Evolutionary conservation across 2,797 vertebrate genomes (phyloP), one percentile per base, ranked within the genome.

Genomic region (Diplodus sargus): DNA sequence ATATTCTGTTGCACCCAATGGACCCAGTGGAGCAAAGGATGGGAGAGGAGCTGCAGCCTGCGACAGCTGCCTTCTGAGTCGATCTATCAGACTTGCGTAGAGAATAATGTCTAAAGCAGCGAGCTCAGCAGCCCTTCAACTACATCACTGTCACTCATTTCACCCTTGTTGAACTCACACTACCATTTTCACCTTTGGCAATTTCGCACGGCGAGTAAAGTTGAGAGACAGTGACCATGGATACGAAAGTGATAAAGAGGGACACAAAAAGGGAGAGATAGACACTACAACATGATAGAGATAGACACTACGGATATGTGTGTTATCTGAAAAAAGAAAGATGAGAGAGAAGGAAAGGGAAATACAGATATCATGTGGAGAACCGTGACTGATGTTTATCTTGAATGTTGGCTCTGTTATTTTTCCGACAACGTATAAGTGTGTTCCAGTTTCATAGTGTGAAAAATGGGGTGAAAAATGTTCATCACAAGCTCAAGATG

Each of bases 171-270:
- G 78, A 89, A 87, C 76, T 88, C 75, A 52, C 76, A 71, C 82
- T 54, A 76, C 76, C 53, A 71, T 85, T 91, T 87, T 84, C 85
- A 90, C 85, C 88, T 91, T 83, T 84, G 78, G 79, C 83, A 81
- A 81, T 87, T 87, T 83, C 59, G 28, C 76, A 83, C 54, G 15
- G 6, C 49, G 54, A 90, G 62, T 70, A 47, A 75, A 80, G 84
- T 74, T 82, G 79, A 82, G 70, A 86, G 70, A 84, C 77, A 76
- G 78, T 78, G 84, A 78, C 84, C 64, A 64, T 74, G 64, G 81
- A 85, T 72, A 85, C 68, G 81, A 81, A 82, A 13, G 45, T 81
- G 74, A 85, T 73, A 81, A 80, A 85, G 45, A 65, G 28, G 23
- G 70, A 81, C 9, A 20, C 2, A 77, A 64, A 76, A 23, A 76